Conservation (phyloP, 2,888 invertebrate genomes). For the Napeogenes sylphis region DNA sequence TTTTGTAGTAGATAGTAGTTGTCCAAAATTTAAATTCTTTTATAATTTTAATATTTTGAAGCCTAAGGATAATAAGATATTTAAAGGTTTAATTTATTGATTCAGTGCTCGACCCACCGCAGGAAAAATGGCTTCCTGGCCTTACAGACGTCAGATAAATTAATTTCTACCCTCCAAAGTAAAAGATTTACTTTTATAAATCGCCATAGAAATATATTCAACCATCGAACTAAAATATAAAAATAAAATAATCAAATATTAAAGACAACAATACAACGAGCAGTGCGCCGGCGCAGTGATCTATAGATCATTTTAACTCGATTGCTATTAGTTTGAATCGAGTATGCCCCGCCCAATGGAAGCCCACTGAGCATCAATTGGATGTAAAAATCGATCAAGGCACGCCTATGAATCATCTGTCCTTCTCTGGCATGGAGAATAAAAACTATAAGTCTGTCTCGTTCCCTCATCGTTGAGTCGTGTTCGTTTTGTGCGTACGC, state of each 20-base stretch:
- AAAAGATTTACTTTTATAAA: constrained; percentile 42
- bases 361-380: constrained; percentile 77
- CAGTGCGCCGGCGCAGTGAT: constrained; percentile 59
- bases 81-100: neutral
- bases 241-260: constrained; percentile 68
- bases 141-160: constrained; percentile 1
- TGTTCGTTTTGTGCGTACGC: constrained; percentile 65
- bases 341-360: constrained; percentile 63
- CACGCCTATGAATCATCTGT: constrained; percentile 58
- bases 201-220: constrained; percentile 60
- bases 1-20: too few species aligned
- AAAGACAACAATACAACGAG: constrained; percentile 71
- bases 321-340: constrained; percentile 72
- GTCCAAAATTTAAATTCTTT: neutral
- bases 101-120: constrained; percentile 1
- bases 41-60: neutral
- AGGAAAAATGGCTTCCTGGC: constrained; percentile 6
- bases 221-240: constrained; percentile 62
- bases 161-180: constrained; percentile 16
- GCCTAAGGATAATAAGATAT: neutral
- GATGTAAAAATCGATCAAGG: constrained; percentile 61
- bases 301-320: constrained; percentile 76
- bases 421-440: constrained; percentile 38
- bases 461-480: constrained; percentile 40
- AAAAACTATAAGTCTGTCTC: constrained; percentile 27